Base-by-base conservation (phyloP, 2,888 invertebrate genomes). In the Dynastes tityus region DNA sequence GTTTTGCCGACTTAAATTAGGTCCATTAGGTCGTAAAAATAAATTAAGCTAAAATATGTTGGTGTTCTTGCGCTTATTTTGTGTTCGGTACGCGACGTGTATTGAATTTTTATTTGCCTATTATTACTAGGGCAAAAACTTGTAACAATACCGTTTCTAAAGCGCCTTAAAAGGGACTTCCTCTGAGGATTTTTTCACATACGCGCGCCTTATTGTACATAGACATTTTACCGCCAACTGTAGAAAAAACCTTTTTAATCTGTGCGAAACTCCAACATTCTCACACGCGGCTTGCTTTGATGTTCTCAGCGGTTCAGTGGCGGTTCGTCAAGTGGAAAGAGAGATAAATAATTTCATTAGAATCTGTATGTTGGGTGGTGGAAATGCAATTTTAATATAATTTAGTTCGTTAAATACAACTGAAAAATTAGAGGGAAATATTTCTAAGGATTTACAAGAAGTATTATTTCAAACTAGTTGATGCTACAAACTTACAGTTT, bases 211-310 rank as follows among this genome's bases (percentile, higher is more conserved):
- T 11, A 29, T 29, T 45, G 49, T 49, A 49, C 49, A 68, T 13
- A 49, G 27, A 27, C 51, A 68, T 49, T 49, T n/a, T 45, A 8
- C 45, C 27, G 49, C 68, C 49, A 27, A 68, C 49, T 22, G 22
- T 45, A 68, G 45, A 8, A 45, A 37, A 49, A 49, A 45, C n/a
- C 49, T 68, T 49, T 68, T 68, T 68, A 49, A 68, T 68, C 68
- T 68, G 49, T 22, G 49, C 68, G 49, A 49, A 49, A 49, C 68
- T 68, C n/a, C 49, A 4, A 45, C 49, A 68, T 68, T 68, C 68
- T 68, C 68, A 68, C 68, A 68, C 68, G 68, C 68, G 68, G 68
- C 29, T 51, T 27, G 45, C 49, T 68, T 49, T 68, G 68, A 68
- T 68, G 68, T 68, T 8, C 68, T 27, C 9, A 8, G 51, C 49